Percentiles rank a stretch among this genome's conserved stretches.
These are phyloP conservation scores for Fistularia tabacaria DNA, from an alignment of 2,797 vertebrate species.

Conservation along the genomic window DNA sequence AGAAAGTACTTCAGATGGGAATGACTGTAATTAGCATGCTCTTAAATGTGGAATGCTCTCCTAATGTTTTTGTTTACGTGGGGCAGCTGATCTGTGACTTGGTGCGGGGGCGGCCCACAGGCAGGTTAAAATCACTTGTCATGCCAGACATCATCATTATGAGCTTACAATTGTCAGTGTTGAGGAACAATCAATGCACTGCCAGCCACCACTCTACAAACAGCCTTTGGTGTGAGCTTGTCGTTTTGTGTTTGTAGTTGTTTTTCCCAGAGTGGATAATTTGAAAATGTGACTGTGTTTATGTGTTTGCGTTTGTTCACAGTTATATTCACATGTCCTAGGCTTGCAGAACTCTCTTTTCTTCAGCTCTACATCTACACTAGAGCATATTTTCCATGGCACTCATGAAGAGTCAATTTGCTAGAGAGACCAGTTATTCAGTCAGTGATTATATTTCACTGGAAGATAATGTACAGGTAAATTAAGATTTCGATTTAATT, in stretches of 20 bases:
- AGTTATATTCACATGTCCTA: constrained; percentile 37
- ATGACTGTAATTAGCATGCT: constrained; percentile 81
- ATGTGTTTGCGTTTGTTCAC: constrained; percentile 30
- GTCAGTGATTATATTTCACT: constrained; percentile 70
- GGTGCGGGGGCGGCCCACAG: constrained; percentile 73
- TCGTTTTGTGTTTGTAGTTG: constrained; percentile 60
- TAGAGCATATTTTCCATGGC: constrained; percentile 55
- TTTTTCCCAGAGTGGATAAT: constrained; percentile 64
- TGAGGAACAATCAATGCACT: constrained; percentile 72
- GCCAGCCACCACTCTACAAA: constrained; percentile 65
- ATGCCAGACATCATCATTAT: constrained; percentile 80
- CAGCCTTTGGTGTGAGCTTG: constrained; percentile 41
- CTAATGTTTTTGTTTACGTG: constrained; percentile 80
- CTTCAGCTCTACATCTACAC: constrained; percentile 56
- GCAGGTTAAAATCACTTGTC: constrained; percentile 83
- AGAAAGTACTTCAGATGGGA: constrained; percentile 80
- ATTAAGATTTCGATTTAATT: constrained; percentile 77
- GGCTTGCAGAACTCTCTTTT: constrained; percentile 14
- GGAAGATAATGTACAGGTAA: constrained; percentile 75
- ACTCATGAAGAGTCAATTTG: constrained; percentile 65
- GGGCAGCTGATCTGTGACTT: constrained; percentile 75
- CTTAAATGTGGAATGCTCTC: constrained; percentile 77
- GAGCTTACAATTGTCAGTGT: constrained; percentile 80
- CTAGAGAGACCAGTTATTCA: constrained; percentile 60
- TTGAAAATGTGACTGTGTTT: constrained; percentile 52